phyloP scores from a whole-genome alignment of 1,140 invertebrate genomes.

The Ganaspis sp. region DNA sequence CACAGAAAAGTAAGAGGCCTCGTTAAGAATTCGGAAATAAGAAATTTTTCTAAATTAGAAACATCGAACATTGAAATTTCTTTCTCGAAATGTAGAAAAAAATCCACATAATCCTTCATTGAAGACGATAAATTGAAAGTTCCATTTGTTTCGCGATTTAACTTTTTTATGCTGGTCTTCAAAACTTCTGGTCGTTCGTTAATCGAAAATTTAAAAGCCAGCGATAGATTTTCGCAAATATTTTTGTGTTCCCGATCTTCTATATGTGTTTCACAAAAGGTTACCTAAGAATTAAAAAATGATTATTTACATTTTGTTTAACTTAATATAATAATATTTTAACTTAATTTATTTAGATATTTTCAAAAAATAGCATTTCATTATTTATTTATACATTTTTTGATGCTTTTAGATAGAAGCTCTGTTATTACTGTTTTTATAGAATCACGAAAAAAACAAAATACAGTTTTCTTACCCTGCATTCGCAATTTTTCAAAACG shows the following conservation, averaged over 20 bases:
- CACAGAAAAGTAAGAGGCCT: slow-evolving; percentile 57
- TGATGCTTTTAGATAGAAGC: no score
- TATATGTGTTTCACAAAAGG: background rate
- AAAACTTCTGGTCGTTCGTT: background rate
- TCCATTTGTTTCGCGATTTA: background rate
- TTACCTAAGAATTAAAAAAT: background rate
- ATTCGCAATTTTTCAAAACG: no score
- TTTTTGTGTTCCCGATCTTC: background rate
- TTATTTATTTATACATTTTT: no score
- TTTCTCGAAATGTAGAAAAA: background rate
- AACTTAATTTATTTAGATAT: no score
- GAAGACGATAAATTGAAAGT: background rate
- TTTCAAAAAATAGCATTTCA: no score
- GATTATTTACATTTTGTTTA: no score
- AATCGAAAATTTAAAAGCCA: background rate
- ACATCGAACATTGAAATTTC: background rate
- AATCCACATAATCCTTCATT: background rate
- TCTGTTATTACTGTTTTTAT: no score
- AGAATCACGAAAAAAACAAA: no score
- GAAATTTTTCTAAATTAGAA: slow-evolving; percentile 32
- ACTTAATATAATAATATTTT: no score
- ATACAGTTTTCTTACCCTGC: no score
- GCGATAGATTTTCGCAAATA: background rate
- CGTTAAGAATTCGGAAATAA: slow-evolving; percentile 54
- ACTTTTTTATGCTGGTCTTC: background rate